Evolutionary conservation across 2,888 invertebrate genomes (phyloP), one percentile per base, ranked within the genome.

Genomic region (Noctua janthina): DNA sequence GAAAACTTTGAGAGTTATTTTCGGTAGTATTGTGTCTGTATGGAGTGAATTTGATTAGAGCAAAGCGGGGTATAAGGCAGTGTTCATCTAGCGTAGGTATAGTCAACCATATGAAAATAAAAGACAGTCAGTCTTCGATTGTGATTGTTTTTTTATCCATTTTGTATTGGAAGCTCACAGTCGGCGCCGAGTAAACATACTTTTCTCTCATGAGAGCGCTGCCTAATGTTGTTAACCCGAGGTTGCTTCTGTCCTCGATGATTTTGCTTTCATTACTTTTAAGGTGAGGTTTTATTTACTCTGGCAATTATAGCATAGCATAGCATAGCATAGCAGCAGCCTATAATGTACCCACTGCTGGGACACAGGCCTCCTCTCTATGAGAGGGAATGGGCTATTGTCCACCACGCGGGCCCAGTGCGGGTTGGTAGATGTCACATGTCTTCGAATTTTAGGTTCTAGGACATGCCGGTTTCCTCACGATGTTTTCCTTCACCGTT

Each of bases 1-100:
- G 23, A 29, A 46, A n/a, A 49, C 15, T 84, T 66, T 83, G 4
- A 39, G 29, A n/a, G 46, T 67, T 23, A 17, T 20, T 72, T 64
- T 81, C 8, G 7, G n/a, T 7, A 20, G n/a, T 46, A 46, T 66
- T 70, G 29, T 43, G 23, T 35, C 29, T 66, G 23, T 54, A 23
- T 49, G 23, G 2, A 0, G n/a, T 71, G n/a, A 35, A 46, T 81
- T 43, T 23, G 11, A 23, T 78, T 10, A 4, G 15, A 23, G 23
- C 5, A 4, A 79, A n/a, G 8, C 7, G 17, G 7, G 6, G 7
- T 11, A 10, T 39, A 39, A 39, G 39, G 39, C 39, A 4, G 39
- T 39, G 67, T 67, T 43, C 2, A 43, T 43, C 13, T 6, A 13
- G 23, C 11, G 23, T 67, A 39, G 35, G 8, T 5, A 29, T 17